Percentiles rank a stretch among this genome's conserved stretches.
phyloP scores from a whole-genome alignment of 2,113 vertebrate species.

The Toxostoma redivivum region DNA sequence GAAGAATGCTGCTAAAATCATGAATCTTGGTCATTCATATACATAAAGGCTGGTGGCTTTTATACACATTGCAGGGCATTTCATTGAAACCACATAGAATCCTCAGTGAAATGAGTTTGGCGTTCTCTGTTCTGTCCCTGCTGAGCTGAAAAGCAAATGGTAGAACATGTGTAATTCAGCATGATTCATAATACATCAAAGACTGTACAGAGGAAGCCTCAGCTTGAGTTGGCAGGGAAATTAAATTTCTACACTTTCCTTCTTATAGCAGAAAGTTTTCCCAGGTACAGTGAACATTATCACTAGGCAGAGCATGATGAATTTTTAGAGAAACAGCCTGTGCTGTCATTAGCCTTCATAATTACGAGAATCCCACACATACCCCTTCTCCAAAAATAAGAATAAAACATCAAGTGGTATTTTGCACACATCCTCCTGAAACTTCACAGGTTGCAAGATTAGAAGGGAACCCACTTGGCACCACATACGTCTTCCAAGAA shows the following conservation, averaged over 20 bases:
- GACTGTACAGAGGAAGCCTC: background rate
- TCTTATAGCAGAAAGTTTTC: background rate
- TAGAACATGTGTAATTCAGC: constrained; percentile 7
- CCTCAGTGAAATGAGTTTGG: background rate
- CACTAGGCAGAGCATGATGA: background rate
- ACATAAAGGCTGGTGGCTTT: background rate
- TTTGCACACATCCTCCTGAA: background rate
- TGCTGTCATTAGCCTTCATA: constrained; percentile 6
- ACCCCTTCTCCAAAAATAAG: background rate
- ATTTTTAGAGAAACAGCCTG: background rate
- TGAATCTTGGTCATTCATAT: background rate
- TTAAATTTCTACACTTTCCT: background rate
- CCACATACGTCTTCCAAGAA: background rate
- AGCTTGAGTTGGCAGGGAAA: background rate
- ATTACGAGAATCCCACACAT: background rate
- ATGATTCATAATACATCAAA: constrained; percentile 37
- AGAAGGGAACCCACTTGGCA: background rate
- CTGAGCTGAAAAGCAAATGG: constrained; percentile 21
- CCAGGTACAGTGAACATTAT: background rate
- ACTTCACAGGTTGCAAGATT: background rate
- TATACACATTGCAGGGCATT: background rate
- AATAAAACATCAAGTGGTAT: background rate
- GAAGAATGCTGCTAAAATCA: background rate
- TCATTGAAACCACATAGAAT: background rate
- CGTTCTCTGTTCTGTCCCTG: background rate